Conservation (phyloP, 2,113 vertebrate species). For the Proterorhinus semilunaris region DNA sequence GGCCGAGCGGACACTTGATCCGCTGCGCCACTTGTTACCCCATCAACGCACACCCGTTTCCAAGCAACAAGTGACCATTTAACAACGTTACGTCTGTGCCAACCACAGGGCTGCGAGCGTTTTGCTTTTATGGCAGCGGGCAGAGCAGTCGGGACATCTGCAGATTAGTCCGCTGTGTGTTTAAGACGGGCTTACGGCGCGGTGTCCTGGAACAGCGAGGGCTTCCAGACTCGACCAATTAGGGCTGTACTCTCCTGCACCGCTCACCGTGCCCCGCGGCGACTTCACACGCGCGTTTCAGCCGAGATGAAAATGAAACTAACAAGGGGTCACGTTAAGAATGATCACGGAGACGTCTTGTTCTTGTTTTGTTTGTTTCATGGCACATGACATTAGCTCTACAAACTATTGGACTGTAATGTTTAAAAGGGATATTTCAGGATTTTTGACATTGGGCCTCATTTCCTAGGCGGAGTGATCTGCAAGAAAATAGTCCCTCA, state of each 20-base stretch:
- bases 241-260: constrained; percentile 50
- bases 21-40: too few species aligned
- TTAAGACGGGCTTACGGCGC: constrained; percentile 70
- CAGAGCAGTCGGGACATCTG: constrained; percentile 72
- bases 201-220: constrained; percentile 66
- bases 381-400: too few species aligned
- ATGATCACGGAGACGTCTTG: background rate
- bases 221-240: constrained; percentile 73
- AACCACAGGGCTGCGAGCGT: constrained; percentile 4
- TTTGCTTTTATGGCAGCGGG: constrained; percentile 44
- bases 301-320: background rate
- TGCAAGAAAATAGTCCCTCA: too few species aligned
- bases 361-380: background rate
- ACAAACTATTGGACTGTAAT: too few species aligned
- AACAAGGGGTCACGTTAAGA: too few species aligned
- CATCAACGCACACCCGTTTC: background rate
- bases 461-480: too few species aligned
- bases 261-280: background rate
- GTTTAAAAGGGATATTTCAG: too few species aligned
- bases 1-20: too few species aligned
- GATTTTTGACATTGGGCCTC: too few species aligned
- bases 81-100: background rate
- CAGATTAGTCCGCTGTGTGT: constrained; percentile 68
- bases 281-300: background rate
- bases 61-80: background rate